phyloP scores from a whole-genome alignment of 2,888 invertebrate species.

The Andrena chrysosceles region DNA sequence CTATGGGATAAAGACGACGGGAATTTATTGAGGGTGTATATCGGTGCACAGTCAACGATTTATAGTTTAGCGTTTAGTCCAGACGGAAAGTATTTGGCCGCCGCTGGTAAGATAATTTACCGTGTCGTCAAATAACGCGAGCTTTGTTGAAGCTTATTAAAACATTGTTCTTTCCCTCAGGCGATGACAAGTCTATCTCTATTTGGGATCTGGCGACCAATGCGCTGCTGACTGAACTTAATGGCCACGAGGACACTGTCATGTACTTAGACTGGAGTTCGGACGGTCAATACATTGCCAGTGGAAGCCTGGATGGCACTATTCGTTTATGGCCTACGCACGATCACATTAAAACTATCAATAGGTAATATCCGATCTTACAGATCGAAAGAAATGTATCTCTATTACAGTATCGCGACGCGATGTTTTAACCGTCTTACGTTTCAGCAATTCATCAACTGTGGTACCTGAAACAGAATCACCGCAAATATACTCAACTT shows the following conservation, averaged over 20 bases:
- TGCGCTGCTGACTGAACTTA: conserved; percentile 79
- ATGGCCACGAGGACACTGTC: conserved; percentile 82
- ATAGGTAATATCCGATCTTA: conserved; percentile 69
- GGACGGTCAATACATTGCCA: conserved; percentile 83
- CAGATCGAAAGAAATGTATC: not conserved
- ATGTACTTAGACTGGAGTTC: conserved; percentile 84
- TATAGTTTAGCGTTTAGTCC: conserved; percentile 93
- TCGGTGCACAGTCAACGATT: conserved; percentile 91
- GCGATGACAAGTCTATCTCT: conserved; percentile 81
- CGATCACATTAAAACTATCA: conserved; percentile 76
- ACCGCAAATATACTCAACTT: conserved; percentile 80
- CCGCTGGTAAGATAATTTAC: conserved; percentile 88
- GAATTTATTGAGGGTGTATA: conserved; percentile 91
- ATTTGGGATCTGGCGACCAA: conserved; percentile 83
- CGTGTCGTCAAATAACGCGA: not conserved
- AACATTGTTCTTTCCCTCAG: conserved; percentile 54
- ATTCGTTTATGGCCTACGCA: conserved; percentile 82
- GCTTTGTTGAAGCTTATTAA: not conserved
- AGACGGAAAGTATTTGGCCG: conserved; percentile 93
- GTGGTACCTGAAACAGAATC: conserved; percentile 68
- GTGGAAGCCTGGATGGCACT: conserved; percentile 82
- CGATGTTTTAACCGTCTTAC: conserved; percentile 6
- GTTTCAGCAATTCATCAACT: conserved; percentile 77
- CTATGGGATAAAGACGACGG: conserved; percentile 95
- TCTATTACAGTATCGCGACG: not conserved